Evolutionary conservation across 2,797 vertebrate genomes (phyloP).

Genomic region (Pagetopsis macropterus): DNA sequence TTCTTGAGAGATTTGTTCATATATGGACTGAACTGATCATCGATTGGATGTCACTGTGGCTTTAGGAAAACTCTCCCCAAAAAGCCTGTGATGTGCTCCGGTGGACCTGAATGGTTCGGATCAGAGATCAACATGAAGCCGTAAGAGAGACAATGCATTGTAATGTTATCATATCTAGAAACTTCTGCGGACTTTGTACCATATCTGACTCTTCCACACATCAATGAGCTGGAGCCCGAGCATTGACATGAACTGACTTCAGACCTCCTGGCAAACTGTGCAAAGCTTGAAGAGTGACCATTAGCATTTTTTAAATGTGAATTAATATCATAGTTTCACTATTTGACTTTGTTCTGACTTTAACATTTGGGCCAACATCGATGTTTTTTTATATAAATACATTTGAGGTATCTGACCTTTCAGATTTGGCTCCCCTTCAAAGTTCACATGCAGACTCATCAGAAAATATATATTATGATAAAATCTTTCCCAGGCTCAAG

Average conservation of each 20-base stretch:
- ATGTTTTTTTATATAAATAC: background rate
- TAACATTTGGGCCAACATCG: background rate
- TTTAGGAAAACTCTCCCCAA: constrained; percentile 22
- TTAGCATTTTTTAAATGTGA: constrained; percentile 8
- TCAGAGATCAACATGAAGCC: constrained; percentile 16
- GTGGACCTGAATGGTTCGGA: constrained; percentile 1
- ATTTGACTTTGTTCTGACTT: background rate
- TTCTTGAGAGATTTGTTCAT: constrained; percentile 32
- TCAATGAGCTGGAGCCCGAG: constrained; percentile 6
- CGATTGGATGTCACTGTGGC: background rate
- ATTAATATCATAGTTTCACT: background rate
- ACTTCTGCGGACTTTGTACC: constrained; percentile 27
- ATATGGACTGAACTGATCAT: constrained; percentile 8
- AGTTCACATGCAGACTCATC: too few species aligned
- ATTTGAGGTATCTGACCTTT: too few species aligned
- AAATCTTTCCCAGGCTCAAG: too few species aligned
- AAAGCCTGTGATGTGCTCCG: constrained; percentile 14
- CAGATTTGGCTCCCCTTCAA: too few species aligned
- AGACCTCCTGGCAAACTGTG: constrained; percentile 22
- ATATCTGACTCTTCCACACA: constrained; percentile 17
- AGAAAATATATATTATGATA: too few species aligned
- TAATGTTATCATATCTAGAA: constrained; percentile 12
- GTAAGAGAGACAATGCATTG: background rate
- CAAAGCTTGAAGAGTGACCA: constrained; percentile 1
- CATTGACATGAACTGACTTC: constrained; percentile 21